Evolutionary conservation across 2,797 vertebrate genomes (phyloP), one percentile per base, ranked within the genome.

Genomic region (Clarias laeviceps): DNA sequence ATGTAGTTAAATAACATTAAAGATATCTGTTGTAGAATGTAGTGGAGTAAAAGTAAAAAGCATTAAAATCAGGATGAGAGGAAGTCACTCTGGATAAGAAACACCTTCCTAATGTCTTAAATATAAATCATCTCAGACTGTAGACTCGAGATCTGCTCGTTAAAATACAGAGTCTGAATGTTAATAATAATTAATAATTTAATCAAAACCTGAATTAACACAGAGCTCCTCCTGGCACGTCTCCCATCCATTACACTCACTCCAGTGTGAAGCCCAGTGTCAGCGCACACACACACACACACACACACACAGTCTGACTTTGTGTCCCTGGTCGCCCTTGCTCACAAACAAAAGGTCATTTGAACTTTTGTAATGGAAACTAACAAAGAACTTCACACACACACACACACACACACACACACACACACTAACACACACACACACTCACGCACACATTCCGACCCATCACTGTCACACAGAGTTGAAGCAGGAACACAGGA

Each of bases 301-400:
- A 88, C 59, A 83, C 64, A 66, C 24, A 15, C 76, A 88, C 61
- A 80, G 81, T 85, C 82, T 87, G 80, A 90, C 90, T 92, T 93
- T 94, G 93, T 94, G 82, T 92, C 80, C 54, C 82, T n/a, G 37
- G 20, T 84, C 59, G 57, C 87, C 86, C 91, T 87, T 78, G 79
- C 90, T 88, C 81, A 76, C 90, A 93, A 92, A 94, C 93, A 92
- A 93, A 90, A 84, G 89, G 57, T 57, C 86, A 86, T 93, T 87
- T 94, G 90, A 93, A 91, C 80, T 87, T 62, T 73, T 70, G 79
- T 88, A 94, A 89, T 91, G 88, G 89, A 82, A 84, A 83, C 91
- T 92, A 59, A 62, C 66, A 81, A 65, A 66, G 80, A 70, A 37
- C 45, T 40, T 54, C 77, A 54, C 24, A 73, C 40, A 73, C 70